Conservation (phyloP, 2,888 invertebrate species). For the Torymus aiolomorphi region DNA sequence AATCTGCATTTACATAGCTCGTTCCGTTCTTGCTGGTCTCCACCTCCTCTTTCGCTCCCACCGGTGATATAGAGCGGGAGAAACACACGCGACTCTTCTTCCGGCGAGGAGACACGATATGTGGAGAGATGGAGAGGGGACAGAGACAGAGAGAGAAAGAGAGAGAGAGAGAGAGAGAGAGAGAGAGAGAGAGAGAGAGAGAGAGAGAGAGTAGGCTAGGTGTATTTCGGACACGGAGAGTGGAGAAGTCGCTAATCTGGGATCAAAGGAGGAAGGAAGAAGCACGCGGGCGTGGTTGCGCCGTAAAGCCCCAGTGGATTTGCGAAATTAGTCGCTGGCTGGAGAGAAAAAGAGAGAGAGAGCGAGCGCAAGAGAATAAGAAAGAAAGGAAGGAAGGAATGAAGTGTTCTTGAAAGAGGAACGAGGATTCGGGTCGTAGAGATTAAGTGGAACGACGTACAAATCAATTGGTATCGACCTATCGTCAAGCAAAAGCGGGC, state of each 20-base stretch:
- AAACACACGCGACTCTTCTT: no score
- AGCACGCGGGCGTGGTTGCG: constrained; percentile 37
- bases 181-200: no score
- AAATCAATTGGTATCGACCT: no score
- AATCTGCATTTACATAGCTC: constrained; percentile 67
- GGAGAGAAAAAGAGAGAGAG: not conserved
- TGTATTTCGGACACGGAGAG: constrained; percentile 41
- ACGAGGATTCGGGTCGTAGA: no score
- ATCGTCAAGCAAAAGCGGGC: no score
- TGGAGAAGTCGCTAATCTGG: constrained; percentile 56
- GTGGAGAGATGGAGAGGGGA: no score
- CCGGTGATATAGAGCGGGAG: not conserved
- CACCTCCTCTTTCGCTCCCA: not conserved
- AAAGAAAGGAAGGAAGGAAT: not conserved
- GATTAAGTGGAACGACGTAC: no score
- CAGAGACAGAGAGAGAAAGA: no score
- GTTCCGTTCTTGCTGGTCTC: constrained; percentile 60
- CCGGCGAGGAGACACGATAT: no score
- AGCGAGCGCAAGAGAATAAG: no score
- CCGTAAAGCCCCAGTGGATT: constrained; percentile 30
- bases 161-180: no score
- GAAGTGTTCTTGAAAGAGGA: no score
- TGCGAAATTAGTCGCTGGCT: constrained; percentile 36
- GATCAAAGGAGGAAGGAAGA: constrained; percentile 59
- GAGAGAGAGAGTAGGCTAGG: constrained; percentile 30